Percentiles rank a stretch among this genome's conserved stretches.
Conservation (phyloP, 2,113 vertebrate genomes). For the Notarius quadriscutis region DNA sequence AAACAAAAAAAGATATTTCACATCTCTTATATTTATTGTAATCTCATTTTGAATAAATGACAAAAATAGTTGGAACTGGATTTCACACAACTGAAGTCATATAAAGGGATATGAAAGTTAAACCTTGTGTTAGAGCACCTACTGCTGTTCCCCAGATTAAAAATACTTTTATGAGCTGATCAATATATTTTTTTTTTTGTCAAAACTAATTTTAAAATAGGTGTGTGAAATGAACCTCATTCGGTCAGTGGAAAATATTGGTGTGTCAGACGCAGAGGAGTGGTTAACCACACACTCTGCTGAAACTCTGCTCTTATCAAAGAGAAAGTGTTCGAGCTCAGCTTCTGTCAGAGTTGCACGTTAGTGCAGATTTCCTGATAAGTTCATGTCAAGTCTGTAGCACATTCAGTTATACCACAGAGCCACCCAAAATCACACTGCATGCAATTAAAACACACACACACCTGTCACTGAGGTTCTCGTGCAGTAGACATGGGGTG, state of each 20-base stretch:
- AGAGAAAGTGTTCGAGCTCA: neutral
- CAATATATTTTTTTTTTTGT: neutral
- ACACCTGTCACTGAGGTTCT: neutral
- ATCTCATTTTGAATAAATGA: neutral
- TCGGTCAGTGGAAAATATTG: conserved; percentile 21
- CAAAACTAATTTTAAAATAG: neutral
- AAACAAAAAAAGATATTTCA: too few species aligned
- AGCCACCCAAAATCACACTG: conserved; percentile 1
- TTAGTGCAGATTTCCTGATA: conserved; percentile 46
- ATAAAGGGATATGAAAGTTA: neutral
- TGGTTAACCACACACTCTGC: conserved; percentile 38
- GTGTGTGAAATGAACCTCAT: neutral
- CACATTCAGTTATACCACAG: conserved; percentile 39
- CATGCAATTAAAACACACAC: neutral
- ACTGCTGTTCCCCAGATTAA: neutral
- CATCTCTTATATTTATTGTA: neutral
- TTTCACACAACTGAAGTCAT: neutral
- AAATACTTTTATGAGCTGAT: neutral
- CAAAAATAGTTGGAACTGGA: neutral
- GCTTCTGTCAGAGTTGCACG: conserved; percentile 30
- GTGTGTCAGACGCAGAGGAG: neutral
- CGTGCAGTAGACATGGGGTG: too few species aligned
- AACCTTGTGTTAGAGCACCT: neutral
- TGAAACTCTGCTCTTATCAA: conserved; percentile 38
- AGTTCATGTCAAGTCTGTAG: neutral